These are phyloP conservation scores for Uloborus plumipes DNA, from an alignment of 2,888 invertebrate genomes.

Conservation along the genomic window DNA sequence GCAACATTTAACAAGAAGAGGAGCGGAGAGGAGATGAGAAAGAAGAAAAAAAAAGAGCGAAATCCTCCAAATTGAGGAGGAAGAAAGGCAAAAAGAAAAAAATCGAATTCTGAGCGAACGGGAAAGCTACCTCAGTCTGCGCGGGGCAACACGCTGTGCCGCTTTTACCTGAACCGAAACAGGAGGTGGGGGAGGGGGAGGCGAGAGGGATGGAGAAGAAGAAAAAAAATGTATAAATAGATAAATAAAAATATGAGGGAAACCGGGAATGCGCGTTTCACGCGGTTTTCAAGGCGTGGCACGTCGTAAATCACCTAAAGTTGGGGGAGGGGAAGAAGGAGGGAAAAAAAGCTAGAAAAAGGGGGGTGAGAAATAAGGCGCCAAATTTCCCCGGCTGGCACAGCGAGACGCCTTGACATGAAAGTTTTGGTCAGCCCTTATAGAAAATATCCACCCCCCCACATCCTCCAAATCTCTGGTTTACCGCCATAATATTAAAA, in stretches of 20 bases:
- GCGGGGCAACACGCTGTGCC: constrained; percentile 18
- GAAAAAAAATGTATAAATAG: constrained; percentile 26
- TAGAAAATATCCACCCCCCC: constrained; percentile 8
- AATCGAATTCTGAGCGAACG: no score
- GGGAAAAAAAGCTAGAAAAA: constrained; percentile 2
- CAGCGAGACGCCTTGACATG: constrained; percentile 43
- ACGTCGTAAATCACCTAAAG: constrained; percentile 54
- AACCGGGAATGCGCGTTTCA: constrained; percentile 26
- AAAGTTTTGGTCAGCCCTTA: not conserved
- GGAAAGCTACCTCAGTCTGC: no score
- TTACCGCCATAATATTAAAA: constrained; percentile 53
- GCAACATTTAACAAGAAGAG: no score
- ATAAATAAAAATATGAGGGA: not conserved
- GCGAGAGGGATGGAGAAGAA: no score
- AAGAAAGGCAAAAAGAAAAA: no score
- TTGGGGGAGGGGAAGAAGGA: constrained; percentile 18
- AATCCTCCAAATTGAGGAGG: no score
- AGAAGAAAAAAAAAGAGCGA: no score
- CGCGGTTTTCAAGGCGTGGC: constrained; percentile 46
- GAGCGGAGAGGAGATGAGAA: no score
- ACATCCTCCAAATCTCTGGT: constrained; percentile 6
- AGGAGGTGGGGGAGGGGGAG: not conserved
- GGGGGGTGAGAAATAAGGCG: constrained; percentile 36
- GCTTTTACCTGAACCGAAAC: constrained; percentile 41
- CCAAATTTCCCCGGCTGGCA: constrained; percentile 50